Percentiles rank a stretch among this genome's conserved stretches.
Conservation (phyloP, 1,140 invertebrate genomes). For the Ips nitidus region DNA sequence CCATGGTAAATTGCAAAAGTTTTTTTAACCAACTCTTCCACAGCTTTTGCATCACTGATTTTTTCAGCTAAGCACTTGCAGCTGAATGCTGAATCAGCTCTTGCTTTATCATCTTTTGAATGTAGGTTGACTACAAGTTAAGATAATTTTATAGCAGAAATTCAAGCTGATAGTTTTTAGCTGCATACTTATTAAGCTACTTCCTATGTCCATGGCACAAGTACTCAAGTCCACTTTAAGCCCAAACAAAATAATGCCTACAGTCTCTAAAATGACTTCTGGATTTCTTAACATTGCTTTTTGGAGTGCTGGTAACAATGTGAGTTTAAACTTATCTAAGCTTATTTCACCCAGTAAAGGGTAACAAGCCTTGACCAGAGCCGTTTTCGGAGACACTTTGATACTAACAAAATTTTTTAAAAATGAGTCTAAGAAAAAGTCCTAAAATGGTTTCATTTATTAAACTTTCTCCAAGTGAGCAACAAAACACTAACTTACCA, state of each 20-base stretch:
- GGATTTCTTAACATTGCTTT: constrained; percentile 93
- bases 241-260: constrained; percentile 71
- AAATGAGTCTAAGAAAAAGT: constrained; percentile 63
- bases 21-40: constrained; percentile 70
- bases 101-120: constrained; percentile 78
- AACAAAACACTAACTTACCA: constrained; percentile 32
- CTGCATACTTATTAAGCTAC: constrained; percentile 71
- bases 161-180: neutral
- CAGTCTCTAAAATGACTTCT: constrained; percentile 83
- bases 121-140: constrained; percentile 66
- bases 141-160: constrained; percentile 2
- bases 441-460: constrained; percentile 10
- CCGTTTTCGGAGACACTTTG: constrained; percentile 72
- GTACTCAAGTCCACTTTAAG: constrained; percentile 78
- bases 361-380: constrained; percentile 65
- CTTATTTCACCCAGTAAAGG: constrained; percentile 66
- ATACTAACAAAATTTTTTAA: constrained; percentile 80
- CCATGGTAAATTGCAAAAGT: constrained; percentile 86
- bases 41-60: constrained; percentile 67
- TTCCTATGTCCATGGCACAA: constrained; percentile 78
- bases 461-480: neutral
- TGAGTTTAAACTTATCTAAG: constrained; percentile 74
- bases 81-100: constrained; percentile 70
- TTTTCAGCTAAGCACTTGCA: constrained; percentile 70
- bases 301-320: constrained; percentile 80